Percentiles rank a stretch among this genome's conserved stretches.
Evolutionary conservation across 2,113 vertebrate species (phyloP).

Genomic region (Tetraodon nigroviridis): DNA sequence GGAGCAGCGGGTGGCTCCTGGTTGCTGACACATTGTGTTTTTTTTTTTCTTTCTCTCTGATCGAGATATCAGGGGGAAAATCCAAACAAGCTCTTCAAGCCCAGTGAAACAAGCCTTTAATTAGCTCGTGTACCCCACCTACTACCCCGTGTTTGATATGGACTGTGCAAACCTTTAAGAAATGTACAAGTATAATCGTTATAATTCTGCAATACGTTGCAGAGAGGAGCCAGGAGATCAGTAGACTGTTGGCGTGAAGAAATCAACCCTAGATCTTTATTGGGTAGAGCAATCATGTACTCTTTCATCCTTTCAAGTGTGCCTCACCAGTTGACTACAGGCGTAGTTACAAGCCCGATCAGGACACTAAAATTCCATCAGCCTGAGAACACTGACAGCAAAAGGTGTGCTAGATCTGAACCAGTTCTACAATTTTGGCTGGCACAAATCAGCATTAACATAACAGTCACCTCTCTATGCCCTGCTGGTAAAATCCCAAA

Average conservation of each 20-base stretch:
- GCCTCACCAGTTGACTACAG: no score
- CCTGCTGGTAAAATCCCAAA: constrained; percentile 17
- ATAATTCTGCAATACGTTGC: no score
- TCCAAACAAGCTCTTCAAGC: constrained; percentile 51
- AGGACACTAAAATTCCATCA: no score
- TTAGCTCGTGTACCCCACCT: constrained; percentile 40
- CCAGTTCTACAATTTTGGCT: neutral
- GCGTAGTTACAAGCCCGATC: no score
- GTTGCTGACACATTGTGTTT: constrained; percentile 26
- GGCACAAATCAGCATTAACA: constrained; percentile 21
- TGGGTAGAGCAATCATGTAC: no score
- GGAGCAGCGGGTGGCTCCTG: constrained; percentile 16
- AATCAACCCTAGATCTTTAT: no score
- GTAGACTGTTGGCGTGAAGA: no score
- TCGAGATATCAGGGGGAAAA: constrained; percentile 43
- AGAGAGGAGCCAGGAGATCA: no score
- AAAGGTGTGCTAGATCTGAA: neutral
- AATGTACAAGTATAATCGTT: no score
- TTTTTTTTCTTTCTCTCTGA: constrained; percentile 9
- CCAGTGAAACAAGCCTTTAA: constrained; percentile 52
- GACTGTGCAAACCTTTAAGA: constrained; percentile 38
- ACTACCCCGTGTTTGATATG: constrained; percentile 19
- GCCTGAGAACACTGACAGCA: neutral
- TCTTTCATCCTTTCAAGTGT: no score
- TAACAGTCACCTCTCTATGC: neutral